A percentile compares a stretch with the other conserved stretches of the same genome.
These are phyloP conservation scores for Azorinus chamasolen DNA, from an alignment of 2,888 invertebrate species.

Conservation along the genomic window DNA sequence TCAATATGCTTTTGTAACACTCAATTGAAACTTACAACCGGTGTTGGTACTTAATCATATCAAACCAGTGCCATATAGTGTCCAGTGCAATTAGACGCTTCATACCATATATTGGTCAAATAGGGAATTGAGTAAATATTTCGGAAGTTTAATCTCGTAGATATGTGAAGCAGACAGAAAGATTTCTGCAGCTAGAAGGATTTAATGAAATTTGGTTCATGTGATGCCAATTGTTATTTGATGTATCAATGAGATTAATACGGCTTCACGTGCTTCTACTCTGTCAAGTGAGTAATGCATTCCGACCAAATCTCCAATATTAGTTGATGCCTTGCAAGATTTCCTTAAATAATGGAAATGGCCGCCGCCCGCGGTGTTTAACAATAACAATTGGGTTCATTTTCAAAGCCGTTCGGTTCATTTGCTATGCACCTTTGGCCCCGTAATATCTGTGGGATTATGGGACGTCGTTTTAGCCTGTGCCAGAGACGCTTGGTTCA, in stretches of 20 bases:
- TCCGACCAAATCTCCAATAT: conserved; percentile 57
- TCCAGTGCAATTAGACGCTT: too few species aligned
- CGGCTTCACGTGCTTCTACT: conserved; percentile 24
- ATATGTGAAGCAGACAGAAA: too few species aligned
- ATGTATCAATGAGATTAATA: conserved; percentile 60
- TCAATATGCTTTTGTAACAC: too few species aligned
- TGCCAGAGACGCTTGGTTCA: conserved; percentile 52
- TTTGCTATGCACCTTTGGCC: conserved; percentile 64
- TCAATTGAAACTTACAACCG: too few species aligned
- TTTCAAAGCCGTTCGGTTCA: conserved; percentile 55
- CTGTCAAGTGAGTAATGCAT: conserved; percentile 60
- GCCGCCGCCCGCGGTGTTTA: conserved; percentile 55
- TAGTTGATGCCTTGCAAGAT: conserved; percentile 48
- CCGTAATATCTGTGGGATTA: conserved; percentile 55
- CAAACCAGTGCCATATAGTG: too few species aligned
- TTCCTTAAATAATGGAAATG: conserved; percentile 57
- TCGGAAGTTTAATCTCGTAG: too few species aligned
- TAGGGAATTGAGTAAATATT: too few species aligned
- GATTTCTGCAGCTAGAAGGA: conserved; percentile 3
- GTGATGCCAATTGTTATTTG: conserved; percentile 52
- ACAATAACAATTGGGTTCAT: conserved; percentile 57
- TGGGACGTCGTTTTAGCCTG: conserved; percentile 42
- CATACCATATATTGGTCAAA: too few species aligned
- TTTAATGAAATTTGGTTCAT: conserved; percentile 55
- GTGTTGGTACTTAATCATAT: too few species aligned